A percentile compares a stretch with the other conserved stretches of the same genome.
Conservation (phyloP, 2,888 invertebrate species). For the Encarsia formosa region DNA sequence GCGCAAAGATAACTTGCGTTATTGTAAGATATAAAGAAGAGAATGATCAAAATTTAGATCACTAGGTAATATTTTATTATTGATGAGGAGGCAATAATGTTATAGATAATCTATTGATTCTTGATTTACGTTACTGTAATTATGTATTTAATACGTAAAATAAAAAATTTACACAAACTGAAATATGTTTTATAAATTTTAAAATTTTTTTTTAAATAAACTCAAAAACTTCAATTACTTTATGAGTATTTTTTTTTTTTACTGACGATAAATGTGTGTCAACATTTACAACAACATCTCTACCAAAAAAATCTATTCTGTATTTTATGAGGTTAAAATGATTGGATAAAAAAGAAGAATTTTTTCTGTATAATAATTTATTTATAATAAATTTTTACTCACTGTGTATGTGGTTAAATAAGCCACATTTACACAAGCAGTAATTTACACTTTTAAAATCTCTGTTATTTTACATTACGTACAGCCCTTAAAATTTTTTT, state of each 20-base stretch:
- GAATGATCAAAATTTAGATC: slow-evolving; percentile 13
- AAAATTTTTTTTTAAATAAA: too few species aligned
- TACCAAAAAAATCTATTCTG: too few species aligned
- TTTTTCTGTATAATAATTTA: slow-evolving; percentile 45
- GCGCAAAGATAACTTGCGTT: too few species aligned
- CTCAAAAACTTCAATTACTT: too few species aligned
- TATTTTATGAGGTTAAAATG: too few species aligned
- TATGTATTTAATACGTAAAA: slow-evolving; percentile 26
- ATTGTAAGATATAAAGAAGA: too few species aligned
- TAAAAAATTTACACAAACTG: slow-evolving; percentile 24
- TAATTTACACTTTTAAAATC: slow-evolving; percentile 39
- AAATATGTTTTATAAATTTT: neutral
- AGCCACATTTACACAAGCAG: slow-evolving; percentile 36
- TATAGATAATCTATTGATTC: slow-evolving; percentile 9
- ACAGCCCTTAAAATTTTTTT: slow-evolving; percentile 39
- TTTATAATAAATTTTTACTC: slow-evolving; percentile 48
- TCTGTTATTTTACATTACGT: slow-evolving; percentile 44
- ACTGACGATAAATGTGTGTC: too few species aligned
- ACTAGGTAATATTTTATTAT: slow-evolving; percentile 21
- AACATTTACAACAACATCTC: too few species aligned
- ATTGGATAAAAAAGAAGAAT: neutral
- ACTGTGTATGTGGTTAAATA: slow-evolving; percentile 33
- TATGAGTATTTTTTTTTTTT: too few species aligned
- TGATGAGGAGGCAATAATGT: too few species aligned
- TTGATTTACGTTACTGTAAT: slow-evolving; percentile 20